These are phyloP conservation scores for Brachirus orientalis DNA, from an alignment of 2,113 vertebrate genomes.

Conservation along the genomic window DNA sequence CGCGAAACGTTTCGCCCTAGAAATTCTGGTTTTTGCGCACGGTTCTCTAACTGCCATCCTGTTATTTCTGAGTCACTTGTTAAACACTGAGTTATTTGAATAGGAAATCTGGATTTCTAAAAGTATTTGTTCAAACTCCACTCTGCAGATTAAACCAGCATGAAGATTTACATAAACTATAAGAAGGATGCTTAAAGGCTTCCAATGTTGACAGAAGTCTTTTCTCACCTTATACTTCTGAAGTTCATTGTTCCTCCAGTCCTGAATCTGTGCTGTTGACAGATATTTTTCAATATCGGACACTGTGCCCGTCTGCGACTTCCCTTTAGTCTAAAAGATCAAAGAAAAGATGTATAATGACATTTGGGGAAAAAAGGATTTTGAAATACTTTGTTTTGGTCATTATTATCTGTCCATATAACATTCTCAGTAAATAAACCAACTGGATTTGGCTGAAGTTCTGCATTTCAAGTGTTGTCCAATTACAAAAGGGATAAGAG, in stretches of 20 bases:
- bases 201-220: neutral
- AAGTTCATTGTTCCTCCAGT: constrained; percentile 81
- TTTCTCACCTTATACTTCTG: constrained; percentile 85
- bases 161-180: constrained; percentile 40
- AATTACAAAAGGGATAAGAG: constrained; percentile 57
- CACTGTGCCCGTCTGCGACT: constrained; percentile 80
- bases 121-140: constrained; percentile 17
- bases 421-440: constrained; percentile 15
- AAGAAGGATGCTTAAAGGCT: neutral
- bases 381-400: neutral
- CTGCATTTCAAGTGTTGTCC: constrained; percentile 45
- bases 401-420: constrained; percentile 10
- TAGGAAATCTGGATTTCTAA: constrained; percentile 53
- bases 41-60: neutral
- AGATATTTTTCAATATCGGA: constrained; percentile 87
- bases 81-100: constrained; percentile 52
- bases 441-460: constrained; percentile 38
- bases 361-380: neutral
- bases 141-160: constrained; percentile 3
- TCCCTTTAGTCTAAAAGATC: constrained; percentile 84
- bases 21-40: constrained; percentile 61
- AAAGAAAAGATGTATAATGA: neutral
- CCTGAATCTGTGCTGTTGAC: constrained; percentile 76
- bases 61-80: constrained; percentile 25
- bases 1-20: constrained; percentile 20